Percentiles rank a stretch among this genome's conserved stretches.
phyloP scores from a whole-genome alignment of 2,888 invertebrate species.

The Cataglyphis rosenhaueri region DNA sequence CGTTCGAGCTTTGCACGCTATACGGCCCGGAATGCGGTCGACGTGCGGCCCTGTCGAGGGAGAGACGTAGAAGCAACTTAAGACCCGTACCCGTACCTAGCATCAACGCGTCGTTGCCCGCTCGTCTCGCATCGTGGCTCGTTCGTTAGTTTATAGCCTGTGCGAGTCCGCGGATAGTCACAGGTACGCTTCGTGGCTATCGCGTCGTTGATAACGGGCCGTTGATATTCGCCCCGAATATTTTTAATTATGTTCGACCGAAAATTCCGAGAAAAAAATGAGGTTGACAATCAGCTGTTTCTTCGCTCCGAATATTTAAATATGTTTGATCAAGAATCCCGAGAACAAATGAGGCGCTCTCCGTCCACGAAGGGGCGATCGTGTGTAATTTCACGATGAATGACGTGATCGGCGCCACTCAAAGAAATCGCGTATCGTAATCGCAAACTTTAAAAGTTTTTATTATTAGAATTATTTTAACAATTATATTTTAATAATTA shows the following conservation, averaged over 20 bases:
- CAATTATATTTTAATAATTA: no score
- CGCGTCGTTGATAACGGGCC: conserved; percentile 38
- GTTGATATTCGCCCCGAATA: not conserved
- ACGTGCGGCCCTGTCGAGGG: conserved; percentile 78
- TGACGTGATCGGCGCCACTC: conserved; percentile 6
- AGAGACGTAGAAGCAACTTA: conserved; percentile 67
- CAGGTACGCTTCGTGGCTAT: not conserved
- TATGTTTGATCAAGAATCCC: conserved; percentile 28
- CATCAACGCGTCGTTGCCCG: conserved; percentile 52
- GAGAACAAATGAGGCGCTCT: conserved; percentile 3
- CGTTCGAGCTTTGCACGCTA: conserved; percentile 64
- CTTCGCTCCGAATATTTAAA: not conserved
- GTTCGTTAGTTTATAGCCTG: conserved; percentile 59
- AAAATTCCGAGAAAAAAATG: conserved; percentile 1
- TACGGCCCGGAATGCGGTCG: conserved; percentile 75
- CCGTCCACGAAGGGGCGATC: not conserved
- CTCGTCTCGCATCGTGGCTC: conserved; percentile 48
- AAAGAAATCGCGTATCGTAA: not conserved
- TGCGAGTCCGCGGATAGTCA: conserved; percentile 8
- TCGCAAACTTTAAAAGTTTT: not conserved
- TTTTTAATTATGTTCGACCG: conserved; percentile 10
- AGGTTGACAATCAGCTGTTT: conserved; percentile 14
- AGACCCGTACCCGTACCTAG: conserved; percentile 45
- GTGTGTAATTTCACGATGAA: conserved; percentile 23
- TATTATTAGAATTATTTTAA: not conserved